Base-by-base conservation (phyloP, 2,888 invertebrate genomes). In the Halictus ligatus region DNA sequence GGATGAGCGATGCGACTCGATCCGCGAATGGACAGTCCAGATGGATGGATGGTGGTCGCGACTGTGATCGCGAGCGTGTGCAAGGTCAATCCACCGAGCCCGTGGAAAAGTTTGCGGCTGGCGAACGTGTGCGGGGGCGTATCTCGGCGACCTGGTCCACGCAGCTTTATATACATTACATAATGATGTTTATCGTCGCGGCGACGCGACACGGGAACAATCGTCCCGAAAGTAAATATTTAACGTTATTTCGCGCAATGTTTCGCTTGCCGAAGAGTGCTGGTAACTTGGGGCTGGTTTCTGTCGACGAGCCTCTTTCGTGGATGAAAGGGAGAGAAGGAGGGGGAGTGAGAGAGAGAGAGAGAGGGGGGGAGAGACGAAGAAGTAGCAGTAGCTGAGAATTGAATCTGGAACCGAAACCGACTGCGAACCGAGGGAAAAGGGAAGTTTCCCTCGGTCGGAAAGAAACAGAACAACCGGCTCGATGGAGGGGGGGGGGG, bases 201-300 rank as follows among this genome's bases (percentile, higher is more conserved):
- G 92, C 92, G 91, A 89, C 89, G 91, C 92, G 91, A 54, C 89
- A 54, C 89, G 91, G 92, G 94, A 92, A 94, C 93, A 93, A 93
- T 94, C 92, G 92, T 91, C 91, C 87, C 93, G 87, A 92, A 92
- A 91, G 94, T 94, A 95, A 95, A 95, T 95, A 95, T 95, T 95
- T 95, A 95, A 95, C 95, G 93, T 95, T 95, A 95, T 95, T 95
- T 95, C 94, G 94, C 93, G 94, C 94, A 94, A 95, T 95, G 94
- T 94, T 94, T 94, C 94, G 93, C 91, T 91, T 91, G 92, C 86
- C 84, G 87, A 89, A 90, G 89, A 91, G 89, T 82, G 80, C 88
- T 60, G 84, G 81, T 46, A 82, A 80, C 83, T 79, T 29, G 78
- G 78, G 74, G 73, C 35, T 29, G 80, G 54, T 67, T n/a, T 29